phyloP scores from a whole-genome alignment of 2,113 vertebrate genomes.

The Sander lucioperca region DNA sequence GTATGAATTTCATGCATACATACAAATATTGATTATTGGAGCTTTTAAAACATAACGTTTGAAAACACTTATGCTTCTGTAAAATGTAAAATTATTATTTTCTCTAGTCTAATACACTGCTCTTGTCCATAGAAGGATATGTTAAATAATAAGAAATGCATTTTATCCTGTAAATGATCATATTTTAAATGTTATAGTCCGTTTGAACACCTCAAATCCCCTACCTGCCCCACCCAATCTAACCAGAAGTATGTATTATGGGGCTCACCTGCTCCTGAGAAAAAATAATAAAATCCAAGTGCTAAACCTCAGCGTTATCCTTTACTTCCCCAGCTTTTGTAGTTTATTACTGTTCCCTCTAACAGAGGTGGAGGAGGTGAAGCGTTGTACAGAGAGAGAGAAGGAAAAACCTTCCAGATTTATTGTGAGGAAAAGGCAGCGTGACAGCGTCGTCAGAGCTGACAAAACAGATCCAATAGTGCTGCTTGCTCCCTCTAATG shows the following conservation, averaged over 20 bases:
- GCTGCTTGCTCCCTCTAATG: constrained; percentile 70
- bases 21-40: too few relatives aligned
- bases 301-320: constrained; percentile 22
- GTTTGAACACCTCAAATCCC: neutral
- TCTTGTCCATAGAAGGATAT: too few relatives aligned
- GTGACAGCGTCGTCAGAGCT: constrained; percentile 61
- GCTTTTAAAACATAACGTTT: too few relatives aligned
- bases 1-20: too few relatives aligned
- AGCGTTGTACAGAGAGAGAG: constrained; percentile 17
- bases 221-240: too few relatives aligned
- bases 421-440: constrained; percentile 58
- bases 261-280: neutral
- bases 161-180: too few relatives aligned
- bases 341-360: constrained; percentile 50
- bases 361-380: constrained; percentile 12
- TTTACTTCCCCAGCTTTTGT: constrained; percentile 17
- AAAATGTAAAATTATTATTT: too few relatives aligned
- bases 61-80: too few relatives aligned
- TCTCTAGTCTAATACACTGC: too few relatives aligned
- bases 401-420: constrained; percentile 52
- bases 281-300: constrained; percentile 5
- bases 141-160: too few relatives aligned
- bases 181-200: too few relatives aligned
- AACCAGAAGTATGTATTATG: neutral
- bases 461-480: constrained; percentile 78